Evolutionary conservation across 2,113 vertebrate genomes (phyloP), one percentile per base, ranked within the genome.

Genomic region (Patagioenas fasciata): DNA sequence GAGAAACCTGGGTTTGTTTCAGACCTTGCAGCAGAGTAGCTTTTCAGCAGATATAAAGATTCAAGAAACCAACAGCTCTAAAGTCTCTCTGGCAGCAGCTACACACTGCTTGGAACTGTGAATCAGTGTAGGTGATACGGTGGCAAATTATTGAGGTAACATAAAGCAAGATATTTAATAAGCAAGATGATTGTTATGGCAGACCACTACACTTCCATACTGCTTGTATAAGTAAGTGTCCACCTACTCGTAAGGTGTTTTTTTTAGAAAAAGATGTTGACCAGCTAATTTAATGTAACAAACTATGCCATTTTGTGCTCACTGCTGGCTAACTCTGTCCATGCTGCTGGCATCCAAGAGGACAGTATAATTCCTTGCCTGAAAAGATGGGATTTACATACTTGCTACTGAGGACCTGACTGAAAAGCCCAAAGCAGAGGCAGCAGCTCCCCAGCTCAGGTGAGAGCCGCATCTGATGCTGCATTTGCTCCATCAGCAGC

Each of bases 391-490:
- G 24, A 85, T 21, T 32, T 36, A 36, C 0, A 0, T 8, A 62
- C 40, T 19, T 50, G 2, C 0, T 6, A 12, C 31, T 9, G 34
- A 86, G 51, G 65, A 71, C 25, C 80, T 38, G 28, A 51, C 60
- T 47, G 56, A 50, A 81, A 62, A 64, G 32, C 61, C 54, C 0
- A 0, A 62, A 57, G 72, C 23, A 79, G 38, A 78, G 40, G 28
- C 50, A 87, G 73, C 42, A 62, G 42, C 47, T 74, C 21, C 40
- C 15, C 69, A 84, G 54, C 40, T 20, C 15, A 53, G 18, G 38
- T 1, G 1, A 71, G 48, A 71, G 74, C 34, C 1, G 0, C 1
- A 8, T 65, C 53, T 75, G 50, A 32, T 9, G 10, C 29, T 4
- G 19, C 14, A 24, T 42, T 47, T 24, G 14, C 13, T 7, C 47